Base-by-base conservation (phyloP, 2,797 vertebrate genomes). In the Crocidura indochinensis region DNA sequence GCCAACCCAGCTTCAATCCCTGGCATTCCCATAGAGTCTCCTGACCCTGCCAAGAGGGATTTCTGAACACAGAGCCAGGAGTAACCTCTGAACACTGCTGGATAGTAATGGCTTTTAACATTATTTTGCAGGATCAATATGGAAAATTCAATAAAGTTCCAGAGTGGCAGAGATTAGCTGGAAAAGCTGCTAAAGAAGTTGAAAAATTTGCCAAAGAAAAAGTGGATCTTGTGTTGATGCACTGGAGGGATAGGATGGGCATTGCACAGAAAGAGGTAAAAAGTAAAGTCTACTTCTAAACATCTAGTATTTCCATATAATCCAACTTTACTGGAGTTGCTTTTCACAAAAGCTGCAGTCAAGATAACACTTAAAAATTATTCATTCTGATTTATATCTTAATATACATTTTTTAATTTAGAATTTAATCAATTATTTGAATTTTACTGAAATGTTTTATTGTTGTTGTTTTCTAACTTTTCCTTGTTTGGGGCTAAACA, bases 131-230 rank as follows among this genome's bases (percentile, higher is more conserved):
- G 99, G 99, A 99, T 97, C 99, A 99, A 90, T 98, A 99, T 72
- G 99, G 99, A 94, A 99, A 99, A 90, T 98, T 97, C 92, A 99
- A 98, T 98, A 99, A 99, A 98, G 99, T 99, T 78, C 99, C 99
- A 0, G 99, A 99, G 86, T 99, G 99, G 99, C 99, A 99, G 97
- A 98, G 99, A 87, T 95, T 99, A 69, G 99, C 99, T 51, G 99
- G 99, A 94, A 99, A 99, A 98, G 99, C 99, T 97, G 99, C 99
- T 49, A 99, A 99, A 98, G 99, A 99, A 97, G 99, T 99, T 93
- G 99, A 99, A 97, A 99, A 99, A 98, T 99, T 99, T 97, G 99
- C 99, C 97, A 99, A 99, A 98, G 99, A 99, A 95, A 99, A 99
- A 97, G 98, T 99, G 3, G 99, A 99, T 97, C 67, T 99, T 0